A percentile compares a stretch with the other conserved stretches of the same genome.
phyloP scores from a whole-genome alignment of 2,888 invertebrate species.

The Hyposoter didymator region DNA sequence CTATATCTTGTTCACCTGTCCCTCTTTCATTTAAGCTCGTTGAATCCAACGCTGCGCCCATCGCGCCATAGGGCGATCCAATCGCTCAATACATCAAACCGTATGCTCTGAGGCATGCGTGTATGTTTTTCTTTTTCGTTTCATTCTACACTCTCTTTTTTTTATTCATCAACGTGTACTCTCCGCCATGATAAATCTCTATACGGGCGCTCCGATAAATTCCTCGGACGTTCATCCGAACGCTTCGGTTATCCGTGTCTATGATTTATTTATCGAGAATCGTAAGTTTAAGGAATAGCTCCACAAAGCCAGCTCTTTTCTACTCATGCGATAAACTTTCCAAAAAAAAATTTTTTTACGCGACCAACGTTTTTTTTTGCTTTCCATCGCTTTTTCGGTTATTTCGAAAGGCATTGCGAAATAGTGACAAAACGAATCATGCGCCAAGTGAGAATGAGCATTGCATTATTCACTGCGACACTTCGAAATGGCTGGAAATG shows the following conservation, averaged over 20 bases:
- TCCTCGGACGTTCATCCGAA: not conserved
- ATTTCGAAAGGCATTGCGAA: not conserved
- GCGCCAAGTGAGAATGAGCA: constrained; percentile 52
- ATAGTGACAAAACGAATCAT: constrained; percentile 4
- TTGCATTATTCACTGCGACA: constrained; percentile 70
- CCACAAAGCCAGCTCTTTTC: not conserved
- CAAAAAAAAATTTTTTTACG: no score
- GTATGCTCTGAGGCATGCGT: constrained; percentile 16
- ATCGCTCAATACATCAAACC: constrained; percentile 37
- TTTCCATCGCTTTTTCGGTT: not conserved
- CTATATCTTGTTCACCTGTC: constrained; percentile 31
- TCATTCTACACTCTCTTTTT: not conserved
- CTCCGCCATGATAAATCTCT: constrained; percentile 19
- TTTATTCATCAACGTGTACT: constrained; percentile 14
- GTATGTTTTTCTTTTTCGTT: constrained; percentile 17
- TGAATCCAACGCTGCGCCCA: constrained; percentile 32
- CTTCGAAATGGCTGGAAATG: constrained; percentile 57
- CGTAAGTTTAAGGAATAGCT: not conserved
- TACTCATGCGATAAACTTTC: no score
- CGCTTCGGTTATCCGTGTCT: not conserved
- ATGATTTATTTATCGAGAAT: constrained; percentile 9
- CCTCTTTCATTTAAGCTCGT: constrained; percentile 47
- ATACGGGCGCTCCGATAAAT: constrained; percentile 5
- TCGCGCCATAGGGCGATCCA: not conserved
- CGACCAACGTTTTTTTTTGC: no score